Evolutionary conservation across 2,888 invertebrate genomes (phyloP).

Genomic region (Orthosia incerta): DNA sequence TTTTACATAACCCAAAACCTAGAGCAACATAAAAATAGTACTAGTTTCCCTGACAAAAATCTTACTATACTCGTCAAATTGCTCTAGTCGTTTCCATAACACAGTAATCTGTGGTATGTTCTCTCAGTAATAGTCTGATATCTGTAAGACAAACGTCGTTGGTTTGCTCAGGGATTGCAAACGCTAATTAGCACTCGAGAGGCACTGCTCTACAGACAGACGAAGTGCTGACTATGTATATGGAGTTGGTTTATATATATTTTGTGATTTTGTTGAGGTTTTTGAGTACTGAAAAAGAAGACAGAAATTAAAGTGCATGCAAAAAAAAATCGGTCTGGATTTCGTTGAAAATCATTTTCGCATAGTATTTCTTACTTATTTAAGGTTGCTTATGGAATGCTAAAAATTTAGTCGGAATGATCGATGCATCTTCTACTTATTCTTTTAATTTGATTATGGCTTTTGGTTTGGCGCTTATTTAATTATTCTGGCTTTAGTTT

Average conservation of each 20-base stretch:
- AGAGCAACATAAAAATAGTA: neutral
- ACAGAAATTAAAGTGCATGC: neutral
- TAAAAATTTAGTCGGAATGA: neutral
- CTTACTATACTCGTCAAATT: neutral
- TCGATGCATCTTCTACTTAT: too few relatives aligned
- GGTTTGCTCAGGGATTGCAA: slow-evolving; percentile 63
- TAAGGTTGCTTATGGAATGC: too few relatives aligned
- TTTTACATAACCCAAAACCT: neutral
- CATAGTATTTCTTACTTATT: too few relatives aligned
- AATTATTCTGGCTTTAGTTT: neutral
- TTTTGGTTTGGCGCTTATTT: too few relatives aligned
- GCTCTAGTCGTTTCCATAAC: slow-evolving; percentile 25
- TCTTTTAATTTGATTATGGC: neutral
- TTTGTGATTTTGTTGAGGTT: neutral
- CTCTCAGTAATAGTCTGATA: slow-evolving; percentile 55
- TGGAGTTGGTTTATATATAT: neutral
- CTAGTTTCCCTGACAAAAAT: neutral
- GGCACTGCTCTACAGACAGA: slow-evolving; percentile 33
- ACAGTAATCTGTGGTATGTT: slow-evolving; percentile 22
- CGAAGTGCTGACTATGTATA: slow-evolving; percentile 15
- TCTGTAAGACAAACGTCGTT: slow-evolving; percentile 67
- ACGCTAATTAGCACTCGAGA: slow-evolving; percentile 68
- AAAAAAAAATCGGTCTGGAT: too few relatives aligned
- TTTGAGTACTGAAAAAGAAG: neutral
- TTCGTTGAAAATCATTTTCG: too few relatives aligned